Evolutionary conservation across 2,888 invertebrate species (phyloP), one percentile per base, ranked within the genome.

Genomic region (Diarsia mendica): DNA sequence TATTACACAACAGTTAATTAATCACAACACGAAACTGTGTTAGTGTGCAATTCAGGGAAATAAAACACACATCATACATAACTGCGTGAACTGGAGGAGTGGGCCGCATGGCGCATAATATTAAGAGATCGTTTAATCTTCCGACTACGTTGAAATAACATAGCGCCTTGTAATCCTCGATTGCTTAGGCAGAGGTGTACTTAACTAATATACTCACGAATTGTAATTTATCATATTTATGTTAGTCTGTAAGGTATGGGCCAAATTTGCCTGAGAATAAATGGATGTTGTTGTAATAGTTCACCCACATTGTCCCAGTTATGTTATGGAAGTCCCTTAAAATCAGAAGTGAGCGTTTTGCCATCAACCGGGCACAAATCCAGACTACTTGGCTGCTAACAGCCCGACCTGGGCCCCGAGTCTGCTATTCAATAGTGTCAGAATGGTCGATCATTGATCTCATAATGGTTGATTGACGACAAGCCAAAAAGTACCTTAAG

Each of bases 51-150:
- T 89, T 90, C 85, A 80, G 89, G 88, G 88, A 90, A 91, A 89
- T 88, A 82, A 86, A 80, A 78, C 46, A 64, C 28, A 80, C 39
- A 72, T 23, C 71, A 78, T 68, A 66, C 68, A 82, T 81, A 88
- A 89, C 92, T 91, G 87, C 90, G 88, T 88, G 90, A 93, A 89
- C 89, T 92, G 88, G 92, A 92, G 79, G 90, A 93, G 90, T 92
- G 83, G 93, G 90, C 83, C 92, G 89, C 85, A 84, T 90, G 90
- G 82, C 92, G 89, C 85, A 84, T 90, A 84, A 68, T 72, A 79
- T 83, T 83, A 79, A 60, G 46, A 71, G 61, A 74, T 71, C 60
- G 63, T 70, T 65, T 33, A 33, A 48, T 68, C 85, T 85, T 85
- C 64, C 68, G 82, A 73, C 44, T 77, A 23, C 46, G 44, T 72